phyloP scores from a whole-genome alignment of 2,888 invertebrate genomes.

The Dilophus febrilis region DNA sequence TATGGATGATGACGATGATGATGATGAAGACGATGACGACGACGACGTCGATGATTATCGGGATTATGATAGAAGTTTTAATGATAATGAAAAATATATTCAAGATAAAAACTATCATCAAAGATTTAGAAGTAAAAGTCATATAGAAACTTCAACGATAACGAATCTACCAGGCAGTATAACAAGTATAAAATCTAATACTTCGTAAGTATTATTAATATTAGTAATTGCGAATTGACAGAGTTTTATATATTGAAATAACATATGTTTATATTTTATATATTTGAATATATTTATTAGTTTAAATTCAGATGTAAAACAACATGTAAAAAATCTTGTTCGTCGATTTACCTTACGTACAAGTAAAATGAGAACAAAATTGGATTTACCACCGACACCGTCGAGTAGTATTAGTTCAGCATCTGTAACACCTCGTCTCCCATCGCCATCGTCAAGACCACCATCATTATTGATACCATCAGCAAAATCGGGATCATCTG shows the following conservation, averaged over 20 bases:
- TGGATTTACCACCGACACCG: slow-evolving; percentile 46
- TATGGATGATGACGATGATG: slow-evolving; percentile 2
- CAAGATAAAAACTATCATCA: no score
- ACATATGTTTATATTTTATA: slow-evolving; percentile 1
- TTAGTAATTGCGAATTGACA: no score
- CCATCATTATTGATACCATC: no score
- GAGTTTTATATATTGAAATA: background rate
- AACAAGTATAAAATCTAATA: slow-evolving; percentile 3
- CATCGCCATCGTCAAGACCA: slow-evolving; percentile 13
- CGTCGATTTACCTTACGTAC: slow-evolving; percentile 42
- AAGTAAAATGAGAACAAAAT: slow-evolving; percentile 35
- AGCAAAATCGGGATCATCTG: no score
- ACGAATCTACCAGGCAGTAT: background rate
- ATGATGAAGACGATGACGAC: no score
- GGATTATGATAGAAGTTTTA: slow-evolving; percentile 3
- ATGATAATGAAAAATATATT: background rate
- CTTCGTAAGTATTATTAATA: slow-evolving; percentile 3
- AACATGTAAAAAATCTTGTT: slow-evolving; percentile 37
- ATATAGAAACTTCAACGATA: background rate
- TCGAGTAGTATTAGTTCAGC: slow-evolving; percentile 37
- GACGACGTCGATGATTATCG: slow-evolving; percentile 1
- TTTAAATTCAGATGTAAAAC: slow-evolving; percentile 9
- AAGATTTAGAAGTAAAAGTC: background rate
- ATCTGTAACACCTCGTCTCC: slow-evolving; percentile 18
- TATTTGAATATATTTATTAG: no score